Percentiles rank a stretch among this genome's conserved stretches.
Evolutionary conservation across 2,888 invertebrate genomes (phyloP).

Genomic region (Plebejus argus): DNA sequence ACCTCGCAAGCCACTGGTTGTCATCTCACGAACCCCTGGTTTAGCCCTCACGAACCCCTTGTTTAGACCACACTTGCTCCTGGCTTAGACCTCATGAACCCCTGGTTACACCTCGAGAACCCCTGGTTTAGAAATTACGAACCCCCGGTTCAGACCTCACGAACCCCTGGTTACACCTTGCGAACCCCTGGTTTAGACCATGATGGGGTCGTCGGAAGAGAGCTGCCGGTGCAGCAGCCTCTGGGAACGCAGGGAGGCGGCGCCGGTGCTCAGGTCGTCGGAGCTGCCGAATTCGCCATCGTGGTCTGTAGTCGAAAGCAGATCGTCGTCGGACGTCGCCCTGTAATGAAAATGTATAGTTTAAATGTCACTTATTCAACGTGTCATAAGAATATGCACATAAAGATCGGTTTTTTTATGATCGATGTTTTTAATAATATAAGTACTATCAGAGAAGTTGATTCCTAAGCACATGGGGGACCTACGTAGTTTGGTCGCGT

Average conservation of each 20-base stretch:
- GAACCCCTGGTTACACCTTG: background rate
- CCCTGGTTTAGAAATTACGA: conserved; percentile 49
- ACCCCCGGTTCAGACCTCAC: background rate
- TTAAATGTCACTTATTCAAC: no score
- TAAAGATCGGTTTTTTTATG: no score
- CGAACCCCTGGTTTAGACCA: conserved; percentile 57
- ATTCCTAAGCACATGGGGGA: no score
- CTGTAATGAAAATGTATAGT: conserved; percentile 57
- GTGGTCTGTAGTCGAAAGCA: conserved; percentile 87
- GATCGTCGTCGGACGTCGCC: conserved; percentile 93
- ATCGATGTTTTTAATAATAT: no score
- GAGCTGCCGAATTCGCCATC: conserved; percentile 86
- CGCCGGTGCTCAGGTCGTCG: conserved; percentile 79
- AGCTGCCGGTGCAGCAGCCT: conserved; percentile 72
- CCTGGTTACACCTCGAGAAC: background rate
- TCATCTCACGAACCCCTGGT: background rate
- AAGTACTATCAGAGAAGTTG: no score
- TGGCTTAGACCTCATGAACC: conserved; percentile 53
- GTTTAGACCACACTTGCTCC: background rate
- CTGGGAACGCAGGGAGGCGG: conserved; percentile 63
- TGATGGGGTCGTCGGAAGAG: conserved; percentile 77
- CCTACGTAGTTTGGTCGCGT: no score
- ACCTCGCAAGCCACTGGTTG: conserved; percentile 49
- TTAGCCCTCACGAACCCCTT: conserved; percentile 54
- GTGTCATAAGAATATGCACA: no score